Conservation (phyloP, 2,888 invertebrate genomes). For the Stegana nigrithorax region DNA sequence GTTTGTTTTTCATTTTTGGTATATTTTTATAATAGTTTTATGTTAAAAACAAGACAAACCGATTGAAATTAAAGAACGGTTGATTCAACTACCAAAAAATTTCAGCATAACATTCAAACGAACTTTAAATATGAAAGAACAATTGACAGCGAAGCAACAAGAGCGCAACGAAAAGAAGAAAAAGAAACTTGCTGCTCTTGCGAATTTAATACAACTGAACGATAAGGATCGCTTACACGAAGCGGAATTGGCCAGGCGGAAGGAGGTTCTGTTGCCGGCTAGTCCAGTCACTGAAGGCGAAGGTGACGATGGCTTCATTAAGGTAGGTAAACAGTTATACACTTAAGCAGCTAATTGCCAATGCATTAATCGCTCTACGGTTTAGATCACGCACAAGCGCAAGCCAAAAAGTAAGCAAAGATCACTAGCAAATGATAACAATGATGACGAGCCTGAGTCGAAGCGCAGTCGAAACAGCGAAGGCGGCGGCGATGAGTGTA, state of each 20-base stretch:
- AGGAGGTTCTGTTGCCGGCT: constrained; percentile 10
- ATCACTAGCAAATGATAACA: constrained; percentile 26
- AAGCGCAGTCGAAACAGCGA: constrained; percentile 42
- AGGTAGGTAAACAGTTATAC: constrained; percentile 35
- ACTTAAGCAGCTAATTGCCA: not conserved
- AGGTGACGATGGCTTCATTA: constrained; percentile 49
- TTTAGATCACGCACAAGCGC: constrained; percentile 48
- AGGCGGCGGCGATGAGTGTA: constrained; percentile 35
- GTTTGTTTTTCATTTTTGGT: not conserved
- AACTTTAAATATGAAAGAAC: constrained; percentile 46
- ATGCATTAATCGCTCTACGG: not conserved
- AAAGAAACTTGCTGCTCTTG: constrained; percentile 74
- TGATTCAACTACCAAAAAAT: not conserved
- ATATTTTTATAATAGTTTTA: not conserved
- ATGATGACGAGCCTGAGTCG: constrained; percentile 38
- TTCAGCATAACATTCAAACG: constrained; percentile 43
- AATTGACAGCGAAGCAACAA: constrained; percentile 69
- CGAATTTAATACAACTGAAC: constrained; percentile 74
- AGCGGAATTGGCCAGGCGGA: constrained; percentile 40
- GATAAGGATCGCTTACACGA: constrained; percentile 70
- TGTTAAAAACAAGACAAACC: not conserved
- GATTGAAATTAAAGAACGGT: not conserved
- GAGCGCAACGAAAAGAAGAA: constrained; percentile 74
- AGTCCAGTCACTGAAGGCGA: not conserved
- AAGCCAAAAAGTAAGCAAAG: constrained; percentile 35